These are phyloP conservation scores for Rhagonycha fulva DNA, from an alignment of 2,888 invertebrate species.

Conservation along the genomic window DNA sequence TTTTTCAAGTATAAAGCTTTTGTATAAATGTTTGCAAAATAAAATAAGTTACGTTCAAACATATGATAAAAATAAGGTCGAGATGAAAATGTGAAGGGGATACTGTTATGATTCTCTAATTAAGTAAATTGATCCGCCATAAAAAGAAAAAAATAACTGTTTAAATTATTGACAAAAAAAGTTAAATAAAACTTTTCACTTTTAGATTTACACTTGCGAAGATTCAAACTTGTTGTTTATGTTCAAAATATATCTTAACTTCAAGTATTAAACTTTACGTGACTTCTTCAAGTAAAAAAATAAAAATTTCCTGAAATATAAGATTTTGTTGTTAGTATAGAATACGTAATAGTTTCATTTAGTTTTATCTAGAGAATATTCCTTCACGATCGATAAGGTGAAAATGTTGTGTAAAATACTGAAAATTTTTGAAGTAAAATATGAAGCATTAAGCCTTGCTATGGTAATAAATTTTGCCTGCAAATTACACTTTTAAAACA, in stretches of 20 bases:
- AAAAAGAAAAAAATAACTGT: not conserved
- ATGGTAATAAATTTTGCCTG: not conserved
- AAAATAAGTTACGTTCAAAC: not conserved
- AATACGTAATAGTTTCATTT: not conserved
- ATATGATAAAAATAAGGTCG: not conserved
- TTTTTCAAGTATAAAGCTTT: not conserved
- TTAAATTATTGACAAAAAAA: too few species aligned
- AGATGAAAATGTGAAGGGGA: not conserved
- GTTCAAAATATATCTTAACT: not conserved
- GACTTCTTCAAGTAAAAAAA: too few species aligned
- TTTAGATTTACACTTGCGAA: not conserved
- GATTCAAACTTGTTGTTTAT: not conserved
- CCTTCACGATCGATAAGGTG: not conserved
- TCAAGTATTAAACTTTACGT: too few species aligned
- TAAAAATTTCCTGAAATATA: not conserved
- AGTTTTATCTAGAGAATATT: not conserved
- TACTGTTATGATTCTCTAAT: not conserved
- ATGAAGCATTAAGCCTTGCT: not conserved
- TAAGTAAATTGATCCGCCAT: not conserved
- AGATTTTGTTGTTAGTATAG: not conserved
- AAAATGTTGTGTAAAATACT: not conserved
- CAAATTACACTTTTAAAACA: not conserved
- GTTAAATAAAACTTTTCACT: not conserved
- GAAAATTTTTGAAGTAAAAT: not conserved
- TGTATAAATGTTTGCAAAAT: not conserved